Percentiles rank a stretch among this genome's conserved stretches.
Evolutionary conservation across 2,888 invertebrate species (phyloP).

Genomic region (Epistrophe grossulariae): DNA sequence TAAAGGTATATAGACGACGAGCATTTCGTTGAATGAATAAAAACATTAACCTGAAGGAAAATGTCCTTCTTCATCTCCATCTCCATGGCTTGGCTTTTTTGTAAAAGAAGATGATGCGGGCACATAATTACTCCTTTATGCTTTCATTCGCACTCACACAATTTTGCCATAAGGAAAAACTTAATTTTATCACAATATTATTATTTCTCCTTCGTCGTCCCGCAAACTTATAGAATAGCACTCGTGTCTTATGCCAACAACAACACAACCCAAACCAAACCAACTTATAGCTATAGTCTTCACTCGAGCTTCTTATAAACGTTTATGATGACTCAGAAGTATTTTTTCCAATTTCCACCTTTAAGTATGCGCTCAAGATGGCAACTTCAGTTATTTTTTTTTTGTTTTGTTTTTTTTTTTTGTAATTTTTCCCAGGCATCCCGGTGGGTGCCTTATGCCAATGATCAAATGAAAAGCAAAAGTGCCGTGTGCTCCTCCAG

Average conservation of each 20-base stretch:
- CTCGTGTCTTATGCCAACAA: background rate
- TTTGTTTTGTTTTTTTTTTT: slow-evolving; percentile 62
- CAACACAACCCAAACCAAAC: slow-evolving; percentile 1
- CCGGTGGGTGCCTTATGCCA: slow-evolving; percentile 52
- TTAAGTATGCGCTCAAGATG: slow-evolving; percentile 37
- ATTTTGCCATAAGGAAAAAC: slow-evolving; percentile 65
- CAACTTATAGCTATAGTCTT: no score
- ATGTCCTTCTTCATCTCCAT: slow-evolving; percentile 29
- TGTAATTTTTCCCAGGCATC: slow-evolving; percentile 59
- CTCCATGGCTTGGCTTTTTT: slow-evolving; percentile 1
- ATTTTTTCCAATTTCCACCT: slow-evolving; percentile 69
- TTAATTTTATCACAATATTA: slow-evolving; percentile 70
- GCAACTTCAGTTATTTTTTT: slow-evolving; percentile 32
- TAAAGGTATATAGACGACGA: background rate
- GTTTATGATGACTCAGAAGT: slow-evolving; percentile 60
- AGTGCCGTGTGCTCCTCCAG: slow-evolving; percentile 36
- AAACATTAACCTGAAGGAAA: slow-evolving; percentile 56
- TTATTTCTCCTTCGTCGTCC: background rate
- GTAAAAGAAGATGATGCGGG: slow-evolving; percentile 47
- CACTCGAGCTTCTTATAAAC: slow-evolving; percentile 45
- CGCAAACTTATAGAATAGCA: background rate
- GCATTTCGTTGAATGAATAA: slow-evolving; percentile 41
- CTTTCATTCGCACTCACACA: slow-evolving; percentile 56
- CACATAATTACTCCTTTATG: slow-evolving; percentile 72
- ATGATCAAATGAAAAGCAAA: slow-evolving; percentile 62